Conservation (phyloP, 2,888 invertebrate genomes). For the Scrobipalpa costella region DNA sequence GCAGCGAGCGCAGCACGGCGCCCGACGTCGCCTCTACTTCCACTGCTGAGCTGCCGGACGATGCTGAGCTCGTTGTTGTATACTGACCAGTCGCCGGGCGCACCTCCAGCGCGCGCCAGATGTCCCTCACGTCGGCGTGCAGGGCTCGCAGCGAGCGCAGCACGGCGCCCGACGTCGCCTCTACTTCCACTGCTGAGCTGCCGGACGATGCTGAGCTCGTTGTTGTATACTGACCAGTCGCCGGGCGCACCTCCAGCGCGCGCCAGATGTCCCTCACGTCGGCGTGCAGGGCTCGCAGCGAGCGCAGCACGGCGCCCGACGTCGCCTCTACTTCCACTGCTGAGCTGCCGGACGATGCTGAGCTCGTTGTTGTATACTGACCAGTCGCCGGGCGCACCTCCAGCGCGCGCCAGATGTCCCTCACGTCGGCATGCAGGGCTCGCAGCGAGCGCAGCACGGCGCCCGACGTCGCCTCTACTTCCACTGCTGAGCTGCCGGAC, state of each 20-base stretch:
- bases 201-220: slow-evolving; percentile 63
- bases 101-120: slow-evolving; percentile 60
- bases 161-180: slow-evolving; percentile 61
- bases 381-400: slow-evolving; percentile 44
- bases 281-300: slow-evolving; percentile 56
- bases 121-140: slow-evolving; percentile 61
- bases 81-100: slow-evolving; percentile 34
- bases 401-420: slow-evolving; percentile 56
- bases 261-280: slow-evolving; percentile 64
- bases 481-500: slow-evolving; percentile 28
- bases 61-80: slow-evolving; percentile 59
- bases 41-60: slow-evolving; percentile 53
- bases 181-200: slow-evolving; percentile 45
- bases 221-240: slow-evolving; percentile 34
- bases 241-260: slow-evolving; percentile 52
- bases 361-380: slow-evolving; percentile 28
- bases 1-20: slow-evolving; percentile 61
- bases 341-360: slow-evolving; percentile 60
- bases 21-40: slow-evolving; percentile 50
- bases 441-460: slow-evolving; percentile 63
- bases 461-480: slow-evolving; percentile 49
- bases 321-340: slow-evolving; percentile 41
- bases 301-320: slow-evolving; percentile 67
- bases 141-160: slow-evolving; percentile 57
- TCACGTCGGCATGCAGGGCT: slow-evolving; percentile 52